These are phyloP conservation scores for Xerus inauris DNA, from an alignment of 2,113 vertebrate species.

Conservation along the genomic window DNA sequence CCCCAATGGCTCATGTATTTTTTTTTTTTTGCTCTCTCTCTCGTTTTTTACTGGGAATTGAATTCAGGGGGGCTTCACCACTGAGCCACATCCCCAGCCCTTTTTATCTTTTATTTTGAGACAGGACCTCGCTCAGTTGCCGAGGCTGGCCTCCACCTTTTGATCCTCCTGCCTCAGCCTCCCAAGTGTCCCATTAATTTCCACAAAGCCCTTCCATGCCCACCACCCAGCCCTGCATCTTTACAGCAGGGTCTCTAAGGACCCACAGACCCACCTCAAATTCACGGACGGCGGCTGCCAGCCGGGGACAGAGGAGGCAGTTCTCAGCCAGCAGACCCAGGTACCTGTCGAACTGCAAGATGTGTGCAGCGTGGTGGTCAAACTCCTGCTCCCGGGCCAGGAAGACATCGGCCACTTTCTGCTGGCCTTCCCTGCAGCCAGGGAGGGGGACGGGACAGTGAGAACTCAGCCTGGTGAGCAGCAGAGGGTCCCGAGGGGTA, in stretches of 20 bases:
- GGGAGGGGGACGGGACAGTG: not conserved
- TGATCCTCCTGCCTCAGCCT: no score
- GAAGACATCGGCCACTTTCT: conserved; percentile 94
- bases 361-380: conserved; percentile 91
- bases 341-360: conserved; percentile 93
- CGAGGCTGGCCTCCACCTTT: no score
- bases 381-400: conserved; percentile 91
- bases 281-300: conserved; percentile 88
- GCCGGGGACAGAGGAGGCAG: conserved; percentile 87
- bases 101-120: no score
- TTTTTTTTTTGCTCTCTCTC: not conserved
- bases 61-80: no score
- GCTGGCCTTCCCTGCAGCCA: conserved; percentile 91
- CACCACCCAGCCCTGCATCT: not conserved
- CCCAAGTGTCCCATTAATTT: not conserved
- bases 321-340: conserved; percentile 91
- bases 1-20: not conserved
- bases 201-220: not conserved
- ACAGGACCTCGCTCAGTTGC: no score
- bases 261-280: conserved; percentile 91
- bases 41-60: no score
- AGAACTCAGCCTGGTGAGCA: not conserved
- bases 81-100: no score
- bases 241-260: not conserved
- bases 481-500: not conserved